These are phyloP conservation scores for Limnephilus marmoratus DNA, from an alignment of 2,888 invertebrate species.

Conservation along the genomic window DNA sequence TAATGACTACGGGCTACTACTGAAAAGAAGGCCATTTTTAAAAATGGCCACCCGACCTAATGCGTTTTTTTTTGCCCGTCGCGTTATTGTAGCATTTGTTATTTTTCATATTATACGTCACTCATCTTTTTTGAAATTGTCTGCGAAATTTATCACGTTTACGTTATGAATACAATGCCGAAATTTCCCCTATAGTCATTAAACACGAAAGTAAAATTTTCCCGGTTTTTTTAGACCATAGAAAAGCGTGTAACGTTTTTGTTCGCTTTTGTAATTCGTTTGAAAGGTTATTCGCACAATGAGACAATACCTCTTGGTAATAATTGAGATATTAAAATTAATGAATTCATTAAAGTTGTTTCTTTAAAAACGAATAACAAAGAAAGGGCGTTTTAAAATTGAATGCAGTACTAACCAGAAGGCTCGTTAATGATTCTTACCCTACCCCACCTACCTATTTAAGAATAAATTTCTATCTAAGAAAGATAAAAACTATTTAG, in stretches of 20 bases:
- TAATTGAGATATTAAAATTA: background rate
- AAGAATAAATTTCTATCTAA: background rate
- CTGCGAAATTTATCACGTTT: slow-evolving; percentile 46
- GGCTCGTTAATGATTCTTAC: background rate
- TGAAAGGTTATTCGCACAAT: background rate
- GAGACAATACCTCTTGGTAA: slow-evolving; percentile 2
- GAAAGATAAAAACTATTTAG: background rate
- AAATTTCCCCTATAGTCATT: slow-evolving; percentile 32
- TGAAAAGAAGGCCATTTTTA: slow-evolving; percentile 37
- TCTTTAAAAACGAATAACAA: background rate
- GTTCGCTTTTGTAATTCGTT: background rate
- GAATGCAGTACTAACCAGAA: background rate
- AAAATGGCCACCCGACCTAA: slow-evolving; percentile 38
- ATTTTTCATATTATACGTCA: slow-evolving; percentile 34
- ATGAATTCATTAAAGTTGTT: background rate
- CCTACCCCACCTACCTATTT: background rate
- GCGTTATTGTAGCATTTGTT: slow-evolving; percentile 27
- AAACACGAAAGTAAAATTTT: slow-evolving; percentile 18
- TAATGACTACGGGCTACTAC: slow-evolving; percentile 35
- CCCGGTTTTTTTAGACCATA: background rate
- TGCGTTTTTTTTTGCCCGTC: slow-evolving; percentile 39
- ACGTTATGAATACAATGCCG: slow-evolving; percentile 27
- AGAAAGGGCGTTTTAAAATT: background rate
- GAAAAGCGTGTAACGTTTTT: slow-evolving; percentile 16
- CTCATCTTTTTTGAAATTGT: slow-evolving; percentile 38